Evolutionary conservation across 2,888 invertebrate species (phyloP), one percentile per base, ranked within the genome.

Genomic region (Drosophila meridiana): DNA sequence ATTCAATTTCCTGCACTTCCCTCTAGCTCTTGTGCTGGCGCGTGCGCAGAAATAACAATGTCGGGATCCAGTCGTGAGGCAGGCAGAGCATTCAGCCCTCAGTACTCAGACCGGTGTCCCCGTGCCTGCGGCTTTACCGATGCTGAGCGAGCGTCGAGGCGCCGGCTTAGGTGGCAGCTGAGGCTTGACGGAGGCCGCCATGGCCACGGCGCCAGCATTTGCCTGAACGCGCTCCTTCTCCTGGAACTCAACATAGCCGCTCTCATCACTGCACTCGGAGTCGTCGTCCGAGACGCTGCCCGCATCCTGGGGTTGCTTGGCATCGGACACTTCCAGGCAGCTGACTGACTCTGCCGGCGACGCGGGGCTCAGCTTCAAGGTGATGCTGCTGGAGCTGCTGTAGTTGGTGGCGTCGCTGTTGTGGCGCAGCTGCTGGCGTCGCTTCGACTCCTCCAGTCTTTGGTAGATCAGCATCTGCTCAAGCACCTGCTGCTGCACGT

Each of bases 201-300:
- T 72, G 13, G 55, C 48, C 8, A 38, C 60, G 26, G 66, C 26
- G 48, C 55, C 65, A 45, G 52, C 62, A 36, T 58, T 71, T 6
- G 74, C 67, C 34, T 68, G 78, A 2, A 75, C 55, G 36, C 79
- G 82, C 60, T 83, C 86, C 67, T 83, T 88, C 69, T 96, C 96
- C 75, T 95, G 93, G 68, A 94, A 94, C 92, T 98, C 98, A 36
- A 97, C 98, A 93, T 97, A 98, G 4, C 98, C 98, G 66, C 97
- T 97, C 92, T 98, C 98, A 90, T 98, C 98, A 92, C 97, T 97
- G 91, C 97, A 96, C 75, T 96, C 97, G 89, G 97, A 97, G 89
- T 96, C 79, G 94, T 96, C 78, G 36, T 70, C 86, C 32, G 80
- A 78, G 13, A 78, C 45, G 38, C 28, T 63, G 30, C 52, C 59